A percentile compares a stretch with the other conserved stretches of the same genome.
These are phyloP conservation scores for Trissonchulus sp. DNA, from an alignment of 2,888 invertebrate species.

Conservation along the genomic window DNA sequence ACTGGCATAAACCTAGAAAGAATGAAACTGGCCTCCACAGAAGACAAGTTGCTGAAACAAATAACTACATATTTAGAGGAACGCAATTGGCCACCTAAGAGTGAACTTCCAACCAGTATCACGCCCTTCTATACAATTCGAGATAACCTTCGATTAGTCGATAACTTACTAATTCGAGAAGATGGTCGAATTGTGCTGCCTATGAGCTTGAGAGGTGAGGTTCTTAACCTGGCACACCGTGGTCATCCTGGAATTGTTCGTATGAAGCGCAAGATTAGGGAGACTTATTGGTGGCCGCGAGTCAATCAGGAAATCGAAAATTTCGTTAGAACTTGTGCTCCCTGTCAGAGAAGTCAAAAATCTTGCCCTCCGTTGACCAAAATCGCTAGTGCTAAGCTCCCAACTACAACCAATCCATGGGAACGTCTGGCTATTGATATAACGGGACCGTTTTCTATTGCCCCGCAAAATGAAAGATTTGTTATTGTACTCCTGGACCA, in stretches of 20 bases:
- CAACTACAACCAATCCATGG: constrained; percentile 11
- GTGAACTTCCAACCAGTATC: background rate
- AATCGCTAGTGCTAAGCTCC: background rate
- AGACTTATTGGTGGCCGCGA: constrained; percentile 18
- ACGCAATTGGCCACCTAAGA: background rate
- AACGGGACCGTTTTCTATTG: background rate
- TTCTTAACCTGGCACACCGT: constrained; percentile 13
- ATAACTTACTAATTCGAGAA: background rate
- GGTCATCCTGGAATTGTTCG: constrained; percentile 23
- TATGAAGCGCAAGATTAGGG: constrained; percentile 20
- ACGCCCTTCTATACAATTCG: background rate
- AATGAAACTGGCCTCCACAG: background rate
- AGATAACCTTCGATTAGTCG: background rate
- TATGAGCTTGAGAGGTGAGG: background rate
- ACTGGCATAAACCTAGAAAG: background rate
- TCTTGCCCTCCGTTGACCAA: background rate
- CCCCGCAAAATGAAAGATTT: constrained; percentile 4
- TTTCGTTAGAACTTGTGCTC: constrained; percentile 1
- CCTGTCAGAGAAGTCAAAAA: constrained; percentile 19
- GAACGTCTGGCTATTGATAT: background rate
- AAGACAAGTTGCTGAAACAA: background rate
- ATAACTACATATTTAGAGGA: background rate
- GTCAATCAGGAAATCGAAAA: constrained; percentile 2
- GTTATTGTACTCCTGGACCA: background rate
- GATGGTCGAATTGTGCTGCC: constrained; percentile 22